A percentile compares a stretch with the other conserved stretches of the same genome.
These are phyloP conservation scores for Sialia sialis DNA, from an alignment of 2,113 vertebrate genomes.

Conservation along the genomic window DNA sequence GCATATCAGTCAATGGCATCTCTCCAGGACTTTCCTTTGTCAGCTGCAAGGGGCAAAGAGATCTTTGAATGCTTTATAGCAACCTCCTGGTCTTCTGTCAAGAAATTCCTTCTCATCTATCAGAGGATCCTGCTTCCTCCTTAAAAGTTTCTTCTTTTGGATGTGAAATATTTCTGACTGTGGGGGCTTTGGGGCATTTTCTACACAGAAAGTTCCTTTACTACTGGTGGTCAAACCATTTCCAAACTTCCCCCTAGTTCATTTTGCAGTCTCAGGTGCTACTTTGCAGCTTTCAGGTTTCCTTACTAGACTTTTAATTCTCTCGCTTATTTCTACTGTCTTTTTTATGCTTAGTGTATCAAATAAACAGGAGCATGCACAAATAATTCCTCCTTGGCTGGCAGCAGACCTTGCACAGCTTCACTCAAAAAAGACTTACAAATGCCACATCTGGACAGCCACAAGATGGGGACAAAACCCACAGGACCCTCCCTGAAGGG, in stretches of 20 bases:
- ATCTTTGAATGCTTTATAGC: not conserved
- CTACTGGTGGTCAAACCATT: not conserved
- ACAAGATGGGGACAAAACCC: constrained; percentile 65
- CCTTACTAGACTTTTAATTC: not conserved
- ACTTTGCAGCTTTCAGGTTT: not conserved
- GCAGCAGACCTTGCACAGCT: not conserved
- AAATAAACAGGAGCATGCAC: not conserved
- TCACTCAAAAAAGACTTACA: not conserved
- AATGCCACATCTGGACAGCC: constrained; percentile 8
- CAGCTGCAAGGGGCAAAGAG: not conserved
- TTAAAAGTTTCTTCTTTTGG: not conserved
- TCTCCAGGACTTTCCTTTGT: not conserved
- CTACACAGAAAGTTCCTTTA: not conserved
- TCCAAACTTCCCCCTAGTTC: not conserved
- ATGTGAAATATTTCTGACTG: not conserved
- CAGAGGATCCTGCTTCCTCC: not conserved
- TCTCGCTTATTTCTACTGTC: not conserved
- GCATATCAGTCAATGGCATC: not conserved
- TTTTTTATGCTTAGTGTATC: not conserved
- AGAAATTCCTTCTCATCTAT: constrained; percentile 3
- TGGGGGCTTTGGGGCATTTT: not conserved
- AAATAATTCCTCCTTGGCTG: not conserved
- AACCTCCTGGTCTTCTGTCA: not conserved
- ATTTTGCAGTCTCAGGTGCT: not conserved
- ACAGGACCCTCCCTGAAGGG: not conserved